Evolutionary conservation across 2,888 invertebrate genomes (phyloP), one percentile per base, ranked within the genome.

Genomic region (Ophion slaviceki): DNA sequence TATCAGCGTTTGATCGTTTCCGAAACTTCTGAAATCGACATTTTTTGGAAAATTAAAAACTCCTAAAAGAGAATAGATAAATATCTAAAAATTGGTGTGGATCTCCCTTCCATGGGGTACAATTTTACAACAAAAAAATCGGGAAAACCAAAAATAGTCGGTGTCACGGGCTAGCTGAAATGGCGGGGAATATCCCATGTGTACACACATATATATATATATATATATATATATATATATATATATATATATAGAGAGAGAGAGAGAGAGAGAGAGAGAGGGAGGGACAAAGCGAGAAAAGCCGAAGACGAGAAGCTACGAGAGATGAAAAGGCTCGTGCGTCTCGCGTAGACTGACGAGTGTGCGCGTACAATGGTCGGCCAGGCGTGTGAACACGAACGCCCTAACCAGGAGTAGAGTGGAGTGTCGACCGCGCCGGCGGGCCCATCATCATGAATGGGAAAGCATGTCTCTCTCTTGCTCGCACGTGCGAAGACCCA

Each of bases 401-500:
- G 88, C 87, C 86, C 85, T 67, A 82, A 80, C 85, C 84, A 84
- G 85, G 82, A 87, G 87, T 87, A 86, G 78, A 85, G 89, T 87
- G 84, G 87, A 86, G 89, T 88, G 82, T 78, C 89, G 87, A 89
- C 68, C 62, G 88, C 88, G 88, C 87, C 88, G 86, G 86, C 86
- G 84, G 84, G 81, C 83, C 83, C 85, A 85, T 87, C 88, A 90
- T 89, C 90, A 89, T 90, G 89, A 90, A 90, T 90, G 90, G 88
- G 87, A 89, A 89, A 86, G 80, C 84, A 82, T 64, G 11, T 86
- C 76, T 83, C 83, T 53, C 53, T 84, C 88, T 85, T 86, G 83
- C 86, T 84, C 84, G 86, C 74, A 72, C 80, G 80, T 72, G 80
- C 66, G 36, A 66, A 59, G 66, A 7, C 57, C 53, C 53, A 53